A percentile compares a stretch with the other conserved stretches of the same genome.
Evolutionary conservation across 2,797 vertebrate species (phyloP).

Genomic region (Nasua narica): DNA sequence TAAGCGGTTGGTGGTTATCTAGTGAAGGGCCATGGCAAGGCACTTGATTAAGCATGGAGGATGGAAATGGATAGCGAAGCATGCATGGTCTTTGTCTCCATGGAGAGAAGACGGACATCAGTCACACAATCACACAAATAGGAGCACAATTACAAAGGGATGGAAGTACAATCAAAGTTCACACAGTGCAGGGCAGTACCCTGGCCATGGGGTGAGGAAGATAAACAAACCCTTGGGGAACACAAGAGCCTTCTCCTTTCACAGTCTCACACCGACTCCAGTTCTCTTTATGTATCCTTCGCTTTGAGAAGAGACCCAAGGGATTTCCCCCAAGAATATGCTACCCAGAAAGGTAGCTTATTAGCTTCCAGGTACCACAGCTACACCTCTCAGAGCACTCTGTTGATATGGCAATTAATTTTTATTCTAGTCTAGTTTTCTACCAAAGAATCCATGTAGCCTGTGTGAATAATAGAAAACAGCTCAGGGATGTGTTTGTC

Average conservation of each 20-base stretch:
- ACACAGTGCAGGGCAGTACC: background rate
- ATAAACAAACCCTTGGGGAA: background rate
- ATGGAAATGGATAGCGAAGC: background rate
- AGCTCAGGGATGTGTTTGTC: background rate
- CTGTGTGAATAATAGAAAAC: constrained; percentile 18
- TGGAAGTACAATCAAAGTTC: background rate
- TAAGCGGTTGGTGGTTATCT: background rate
- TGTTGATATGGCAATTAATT: constrained; percentile 21
- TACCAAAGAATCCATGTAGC: background rate
- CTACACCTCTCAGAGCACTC: background rate
- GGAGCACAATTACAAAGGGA: background rate
- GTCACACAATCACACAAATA: background rate
- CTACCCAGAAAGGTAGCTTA: background rate
- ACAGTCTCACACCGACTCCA: background rate
- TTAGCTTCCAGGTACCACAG: background rate
- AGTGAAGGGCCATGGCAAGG: background rate
- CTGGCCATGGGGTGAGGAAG: background rate
- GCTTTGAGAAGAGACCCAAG: background rate
- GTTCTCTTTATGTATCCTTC: background rate
- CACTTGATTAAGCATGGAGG: background rate
- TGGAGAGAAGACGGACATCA: background rate
- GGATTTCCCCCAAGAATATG: background rate
- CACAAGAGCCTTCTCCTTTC: background rate
- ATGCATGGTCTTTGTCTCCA: background rate
- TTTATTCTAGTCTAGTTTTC: constrained; percentile 11